Base-by-base conservation (phyloP, 2,888 invertebrate genomes). In the Chrysodeixis includens region DNA sequence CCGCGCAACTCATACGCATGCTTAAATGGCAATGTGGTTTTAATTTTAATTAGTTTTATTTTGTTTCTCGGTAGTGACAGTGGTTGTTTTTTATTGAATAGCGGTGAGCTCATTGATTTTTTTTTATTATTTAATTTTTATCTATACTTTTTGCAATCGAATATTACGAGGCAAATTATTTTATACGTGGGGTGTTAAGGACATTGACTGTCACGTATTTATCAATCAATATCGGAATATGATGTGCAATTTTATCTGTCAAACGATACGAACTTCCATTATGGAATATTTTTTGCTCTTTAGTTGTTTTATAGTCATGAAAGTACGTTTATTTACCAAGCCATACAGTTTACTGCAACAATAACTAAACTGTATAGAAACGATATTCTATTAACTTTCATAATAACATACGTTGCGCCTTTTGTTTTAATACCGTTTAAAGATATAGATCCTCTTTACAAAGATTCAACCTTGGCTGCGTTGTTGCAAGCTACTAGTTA, bases 1-100 rank as follows among this genome's bases (percentile, higher is more conserved):
- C 57, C 32, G 62, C 55, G 22, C 57, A 62, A 59, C 64, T 56
- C 26, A 56, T 60, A 56, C 46, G 56, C 56, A 57, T 56, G 61
- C 56, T 61, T 56, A 16, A 14, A 35, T 68, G 60, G 30, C 49
- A 58, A 56, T 51, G 58, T 64, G 30, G n/a, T 20, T 22, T 46
- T 46, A 53, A 16, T 54, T 59, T 65, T 51, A 44, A 18, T n/a
- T 18, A 59, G 40, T 58, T 66, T 20, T 26, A 9, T 52, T 54
- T 51, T 51, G 49, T 54, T 20, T n/a, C 59, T 30, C n/a, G 1
- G 6, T 10, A 58, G 66, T 69, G 68, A 30, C 14, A 35, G 60
- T 58, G 62, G 32, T 7, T 10, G 57, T 46, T 3, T 30, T 30
- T 5, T 30, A 9, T 32, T 9, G 6, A 3, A 1, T 18, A 30